A percentile compares a stretch with the other conserved stretches of the same genome.
phyloP scores from a whole-genome alignment of 2,888 invertebrate species.

The Loripinus fragilis region DNA sequence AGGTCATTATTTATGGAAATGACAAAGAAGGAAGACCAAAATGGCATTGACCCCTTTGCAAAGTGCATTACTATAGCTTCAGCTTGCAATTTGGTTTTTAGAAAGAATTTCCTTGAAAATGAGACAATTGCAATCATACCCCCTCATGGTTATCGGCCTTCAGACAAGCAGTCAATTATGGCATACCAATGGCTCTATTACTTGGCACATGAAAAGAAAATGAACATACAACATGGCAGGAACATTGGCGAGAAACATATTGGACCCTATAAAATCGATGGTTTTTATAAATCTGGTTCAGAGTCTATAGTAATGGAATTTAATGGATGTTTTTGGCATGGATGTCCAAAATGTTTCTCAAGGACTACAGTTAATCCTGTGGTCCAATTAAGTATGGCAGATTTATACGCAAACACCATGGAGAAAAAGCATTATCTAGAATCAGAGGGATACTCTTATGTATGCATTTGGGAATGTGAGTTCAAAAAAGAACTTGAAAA shows the following conservation, averaged over 20 bases:
- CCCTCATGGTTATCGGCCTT: conserved; percentile 38
- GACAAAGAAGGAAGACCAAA: conserved; percentile 9
- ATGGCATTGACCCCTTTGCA: conserved; percentile 39
- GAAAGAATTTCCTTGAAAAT: conserved; percentile 21
- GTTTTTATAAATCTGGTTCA: conserved; percentile 22
- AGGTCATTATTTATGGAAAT: conserved; percentile 30
- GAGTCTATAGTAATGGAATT: conserved; percentile 32
- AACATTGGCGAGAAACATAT: conserved; percentile 32
- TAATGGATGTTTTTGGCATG: conserved; percentile 37
- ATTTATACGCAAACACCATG: conserved; percentile 24
- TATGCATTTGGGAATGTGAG: conserved; percentile 64
- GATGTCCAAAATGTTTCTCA: conserved; percentile 21
- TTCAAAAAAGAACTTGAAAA: conserved; percentile 44
- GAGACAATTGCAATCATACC: conserved; percentile 43
- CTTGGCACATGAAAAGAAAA: conserved; percentile 9
- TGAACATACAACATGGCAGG: conserved; percentile 31
- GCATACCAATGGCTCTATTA: conserved; percentile 42
- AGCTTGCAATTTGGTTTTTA: conserved; percentile 35
- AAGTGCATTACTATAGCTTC: conserved; percentile 42
- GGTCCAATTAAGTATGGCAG: conserved; percentile 25
- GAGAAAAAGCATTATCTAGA: conserved; percentile 31
- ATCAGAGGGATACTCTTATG: conserved; percentile 39
- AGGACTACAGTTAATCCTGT: conserved; percentile 28
- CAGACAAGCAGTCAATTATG: conserved; percentile 43
- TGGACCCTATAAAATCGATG: conserved; percentile 47